These are phyloP conservation scores for Pseudomyrmex gracilis DNA, from an alignment of 1,140 invertebrate species.

Conservation along the genomic window DNA sequence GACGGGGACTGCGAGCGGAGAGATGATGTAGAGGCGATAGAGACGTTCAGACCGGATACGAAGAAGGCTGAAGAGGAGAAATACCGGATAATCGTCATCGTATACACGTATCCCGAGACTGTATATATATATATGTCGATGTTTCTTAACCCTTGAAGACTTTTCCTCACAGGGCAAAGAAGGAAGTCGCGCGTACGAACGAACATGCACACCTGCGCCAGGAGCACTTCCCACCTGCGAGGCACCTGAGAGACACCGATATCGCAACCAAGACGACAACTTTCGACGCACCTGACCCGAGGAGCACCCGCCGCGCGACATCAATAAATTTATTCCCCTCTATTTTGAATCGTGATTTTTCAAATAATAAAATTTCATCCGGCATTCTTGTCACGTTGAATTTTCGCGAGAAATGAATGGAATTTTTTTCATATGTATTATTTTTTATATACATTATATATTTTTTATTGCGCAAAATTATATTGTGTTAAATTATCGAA, in stretches of 20 bases:
- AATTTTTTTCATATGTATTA: neutral
- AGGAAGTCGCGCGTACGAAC: conserved; percentile 77
- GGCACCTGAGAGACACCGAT: conserved; percentile 77
- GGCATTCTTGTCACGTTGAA: neutral
- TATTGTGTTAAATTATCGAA: neutral
- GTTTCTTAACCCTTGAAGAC: conserved; percentile 43
- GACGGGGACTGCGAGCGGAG: conserved; percentile 66
- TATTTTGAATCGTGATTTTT: neutral
- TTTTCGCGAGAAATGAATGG: neutral
- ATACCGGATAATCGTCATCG: conserved; percentile 71
- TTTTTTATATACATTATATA: too few relatives aligned
- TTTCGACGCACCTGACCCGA: conserved; percentile 73
- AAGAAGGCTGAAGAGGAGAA: conserved; percentile 71
- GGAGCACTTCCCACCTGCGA: conserved; percentile 78
- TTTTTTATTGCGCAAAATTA: neutral
- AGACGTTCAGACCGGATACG: conserved; percentile 74
- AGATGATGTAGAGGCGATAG: conserved; percentile 72
- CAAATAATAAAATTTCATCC: neutral
- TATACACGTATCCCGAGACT: conserved; percentile 30
- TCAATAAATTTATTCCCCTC: neutral
- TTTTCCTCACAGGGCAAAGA: conserved; percentile 26
- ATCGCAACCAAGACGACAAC: conserved; percentile 57
- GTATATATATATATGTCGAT: neutral
- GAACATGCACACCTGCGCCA: conserved; percentile 76
- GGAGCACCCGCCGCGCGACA: neutral